These are phyloP conservation scores for Acipenser ruthenus DNA, from an alignment of 2,797 vertebrate species.

Conservation along the genomic window DNA sequence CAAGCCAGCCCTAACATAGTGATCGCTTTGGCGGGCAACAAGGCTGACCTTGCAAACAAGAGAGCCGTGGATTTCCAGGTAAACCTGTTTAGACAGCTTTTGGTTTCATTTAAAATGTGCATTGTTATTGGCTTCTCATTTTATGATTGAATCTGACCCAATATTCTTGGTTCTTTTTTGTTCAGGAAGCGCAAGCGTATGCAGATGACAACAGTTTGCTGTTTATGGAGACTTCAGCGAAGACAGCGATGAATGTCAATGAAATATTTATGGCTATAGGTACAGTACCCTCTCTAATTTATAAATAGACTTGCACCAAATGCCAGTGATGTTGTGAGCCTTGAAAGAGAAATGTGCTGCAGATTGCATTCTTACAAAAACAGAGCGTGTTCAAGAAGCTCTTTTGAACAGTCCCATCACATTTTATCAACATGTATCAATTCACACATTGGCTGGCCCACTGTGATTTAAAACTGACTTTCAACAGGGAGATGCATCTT, in stretches of 20 bases:
- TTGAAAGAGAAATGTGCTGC: no score
- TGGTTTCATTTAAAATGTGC: no score
- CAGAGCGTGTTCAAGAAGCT: no score
- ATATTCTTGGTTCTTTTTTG: not conserved
- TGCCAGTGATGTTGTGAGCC: not conserved
- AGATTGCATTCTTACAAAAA: not conserved
- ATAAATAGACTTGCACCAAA: no score
- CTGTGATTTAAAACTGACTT: no score
- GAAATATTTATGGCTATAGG: slow-evolving; percentile 98
- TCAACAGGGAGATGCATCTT: no score
- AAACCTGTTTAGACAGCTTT: not conserved
- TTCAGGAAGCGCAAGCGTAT: slow-evolving; percentile 85
- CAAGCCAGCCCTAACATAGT: slow-evolving; percentile 94
- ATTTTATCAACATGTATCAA: no score
- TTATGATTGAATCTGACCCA: no score
- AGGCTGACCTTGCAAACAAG: slow-evolving; percentile 88
- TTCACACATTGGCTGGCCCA: no score
- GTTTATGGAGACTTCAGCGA: slow-evolving; percentile 96
- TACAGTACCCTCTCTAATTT: slow-evolving; percentile 33
- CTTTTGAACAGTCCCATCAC: no score
- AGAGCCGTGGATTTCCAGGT: slow-evolving; percentile 93
- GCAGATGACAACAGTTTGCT: slow-evolving; percentile 96
- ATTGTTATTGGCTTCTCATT: no score
- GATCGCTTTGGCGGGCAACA: slow-evolving; percentile 89
- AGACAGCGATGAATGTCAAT: slow-evolving; percentile 95